Base-by-base conservation (phyloP, 2,888 invertebrate genomes). In the Alloscopus bannaensis region DNA sequence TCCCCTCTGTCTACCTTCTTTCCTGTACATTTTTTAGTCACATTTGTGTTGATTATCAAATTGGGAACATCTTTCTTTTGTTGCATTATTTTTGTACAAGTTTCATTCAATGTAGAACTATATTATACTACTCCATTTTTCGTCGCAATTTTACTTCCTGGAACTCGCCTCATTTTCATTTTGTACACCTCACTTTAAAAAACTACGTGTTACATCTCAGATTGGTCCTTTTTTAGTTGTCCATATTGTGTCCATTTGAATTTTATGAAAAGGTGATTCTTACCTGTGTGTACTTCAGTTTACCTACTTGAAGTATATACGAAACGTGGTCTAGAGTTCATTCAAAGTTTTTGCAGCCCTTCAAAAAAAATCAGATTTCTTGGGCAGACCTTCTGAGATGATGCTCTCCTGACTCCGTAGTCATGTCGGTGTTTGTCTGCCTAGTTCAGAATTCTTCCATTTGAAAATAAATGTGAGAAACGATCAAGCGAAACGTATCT, bases 351-450 rank as follows among this genome's bases (percentile, higher is more conserved):
- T 52, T 6, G 24, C n/a, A n/a, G n/a, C n/a, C n/a, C n/a, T n/a
- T 47, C 3, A 47, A 36, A 36, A 36, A 36, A 36, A 36, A 36
- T 6, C 6, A 36, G 18, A 47, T 18, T 6, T 26, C 20, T 18
- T 29, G 60, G 60, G 40, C 40, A 40, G 60, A 60, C 64, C 68
- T 47, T 66, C 66, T 68, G 68, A 68, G 68, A 68, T n/a, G n/a
- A n/a, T 69, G 57, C 69, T 69, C 69, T 69, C 69, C 69, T 69
- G 69, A 69, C 69, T 69, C 69, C 69, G 69, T 69, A n/a, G 26
- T 31, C n/a, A 31, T 28, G 47, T 8, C 18, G 18, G 22, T 40
- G 60, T 60, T 24, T 22, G 16, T 60, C 42, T n/a, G n/a, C n/a
- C n/a, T n/a, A n/a, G 42, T 42, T 36, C 36, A 8, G 13, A 42